Base-by-base conservation (phyloP, 2,888 invertebrate genomes). In the Lymantria monacha region DNA sequence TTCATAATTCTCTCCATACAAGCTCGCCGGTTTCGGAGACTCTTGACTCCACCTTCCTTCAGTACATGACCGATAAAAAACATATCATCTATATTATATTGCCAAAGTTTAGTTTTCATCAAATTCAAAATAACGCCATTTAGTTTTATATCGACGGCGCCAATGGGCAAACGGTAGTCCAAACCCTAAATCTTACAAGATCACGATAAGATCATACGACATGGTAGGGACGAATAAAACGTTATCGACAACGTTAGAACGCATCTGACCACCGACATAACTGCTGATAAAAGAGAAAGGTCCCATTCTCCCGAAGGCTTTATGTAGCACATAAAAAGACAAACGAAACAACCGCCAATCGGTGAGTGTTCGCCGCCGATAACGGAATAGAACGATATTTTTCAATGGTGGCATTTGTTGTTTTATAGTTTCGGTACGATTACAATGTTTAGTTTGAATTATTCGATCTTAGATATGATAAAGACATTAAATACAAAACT, bases 301-400 rank as follows among this genome's bases (percentile, higher is more conserved):
- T 55, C 48, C 50, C 51, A 53, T 57, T 12, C 49, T 48, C 37
- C 48, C 53, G 50, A 62, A 63, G 57, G 59, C 58, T 58, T 63
- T 76, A 71, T 70, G 66, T 66, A 57, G 53, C 44, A 51, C 60
- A 54, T 59, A 66, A 70, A 69, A 74, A 72, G 67, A 70, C 62
- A 68, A 56, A 59, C 51, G 57, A 55, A 69, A 59, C 54, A 58
- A 54, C 59, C 59, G 37, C 36, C 55, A 57, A 60, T 55, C 49
- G 53, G 30, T 11, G 45, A 33, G 38, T 43, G 46, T 46, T 44
- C 44, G 36, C 0, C 7, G 13, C 31, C 30, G 62, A 65, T 69
- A 65, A 51, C 48, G 40, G 41, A 46, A 51, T 42, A 44, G 36
- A 46, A 54, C 52, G 53, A 46, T 53, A 55, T 54, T 68, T 68